These are phyloP conservation scores for Odocoileus virginianus DNA, from an alignment of 2,113 vertebrate species.

Conservation along the genomic window DNA sequence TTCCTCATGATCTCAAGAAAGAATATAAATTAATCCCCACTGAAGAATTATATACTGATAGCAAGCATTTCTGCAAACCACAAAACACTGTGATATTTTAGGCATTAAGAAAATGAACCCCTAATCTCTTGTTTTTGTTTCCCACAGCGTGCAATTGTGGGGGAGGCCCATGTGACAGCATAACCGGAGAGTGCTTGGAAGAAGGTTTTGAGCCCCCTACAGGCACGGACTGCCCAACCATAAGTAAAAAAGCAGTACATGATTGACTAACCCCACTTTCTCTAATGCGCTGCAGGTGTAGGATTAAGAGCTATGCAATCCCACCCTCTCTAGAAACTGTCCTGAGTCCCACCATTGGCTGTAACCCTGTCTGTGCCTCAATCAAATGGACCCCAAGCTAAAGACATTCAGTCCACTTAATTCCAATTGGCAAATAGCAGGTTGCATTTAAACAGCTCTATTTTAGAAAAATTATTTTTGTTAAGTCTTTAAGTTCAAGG, in stretches of 20 bases:
- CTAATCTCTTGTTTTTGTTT: conserved; percentile 49
- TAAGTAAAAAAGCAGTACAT: conserved; percentile 80
- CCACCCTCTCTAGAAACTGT: not conserved
- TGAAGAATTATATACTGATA: not conserved
- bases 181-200: conserved; percentile 91
- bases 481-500: not conserved
- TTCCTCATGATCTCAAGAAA: not conserved
- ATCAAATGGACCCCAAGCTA: not conserved
- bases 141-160: conserved; percentile 89
- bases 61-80: conserved; percentile 1
- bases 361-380: conserved; percentile 28
- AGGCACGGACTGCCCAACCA: conserved; percentile 82
- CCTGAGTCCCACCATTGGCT: not conserved
- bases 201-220: conserved; percentile 81
- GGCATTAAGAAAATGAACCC: not conserved
- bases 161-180: conserved; percentile 89
- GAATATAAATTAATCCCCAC: not conserved
- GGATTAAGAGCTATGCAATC: not conserved
- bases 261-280: conserved; percentile 54
- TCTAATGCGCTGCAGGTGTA: conserved; percentile 57
- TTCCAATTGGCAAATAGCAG: not conserved
- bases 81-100: not conserved
- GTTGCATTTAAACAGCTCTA: not conserved
- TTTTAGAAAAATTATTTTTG: conserved; percentile 5
- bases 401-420: not conserved